Evolutionary conservation across 1,140 invertebrate genomes (phyloP), one percentile per base, ranked within the genome.

Genomic region (Propsilocerus akamusi): DNA sequence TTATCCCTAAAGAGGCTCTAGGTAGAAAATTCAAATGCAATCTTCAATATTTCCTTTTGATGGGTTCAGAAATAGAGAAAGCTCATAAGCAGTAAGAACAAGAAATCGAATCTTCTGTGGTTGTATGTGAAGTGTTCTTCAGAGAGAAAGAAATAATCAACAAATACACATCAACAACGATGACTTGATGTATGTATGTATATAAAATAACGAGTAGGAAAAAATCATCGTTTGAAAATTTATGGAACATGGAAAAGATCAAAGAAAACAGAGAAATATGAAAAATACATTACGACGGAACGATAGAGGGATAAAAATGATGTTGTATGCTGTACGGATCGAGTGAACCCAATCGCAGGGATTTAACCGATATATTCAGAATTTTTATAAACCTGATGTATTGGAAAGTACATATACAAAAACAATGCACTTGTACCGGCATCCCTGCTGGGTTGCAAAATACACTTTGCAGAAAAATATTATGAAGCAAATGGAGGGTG

Each of bases 201-300:
- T 12, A 11, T 48, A 11, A 14, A 49, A 22, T 17, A 14, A 26
- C 2, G 5, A 14, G n/a, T n/a, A 49, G 6, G 26, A 30, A 49
- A 30, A 22, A 6, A 17, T 6, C 11, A 30, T 12, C 14, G 28
- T 30, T 12, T 30, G 14, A 41, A 20, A 41, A 41, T n/a, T n/a
- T n/a, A n/a, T n/a, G n/a, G n/a, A n/a, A n/a, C n/a, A n/a, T n/a
- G 34, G 34, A 41, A 30, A 41, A 41, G 34, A 41, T 41, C 34
- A 41, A 41, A 41, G 23, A 12, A n/a, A 46, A 37, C 14, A 34
- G 26, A 23, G 20, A 50, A 50, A 46, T 32, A 49, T 34, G 37
- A 7, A 49, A 49, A 49, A 20, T 5, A 49, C 11, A 49, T 28
- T 10, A 30, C 14, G 14, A 49, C 30, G n/a, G 12, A 14, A 50